Evolutionary conservation across 2,113 vertebrate species (phyloP), one percentile per base, ranked within the genome.

Genomic region (Chiloscyllium plagiosum): DNA sequence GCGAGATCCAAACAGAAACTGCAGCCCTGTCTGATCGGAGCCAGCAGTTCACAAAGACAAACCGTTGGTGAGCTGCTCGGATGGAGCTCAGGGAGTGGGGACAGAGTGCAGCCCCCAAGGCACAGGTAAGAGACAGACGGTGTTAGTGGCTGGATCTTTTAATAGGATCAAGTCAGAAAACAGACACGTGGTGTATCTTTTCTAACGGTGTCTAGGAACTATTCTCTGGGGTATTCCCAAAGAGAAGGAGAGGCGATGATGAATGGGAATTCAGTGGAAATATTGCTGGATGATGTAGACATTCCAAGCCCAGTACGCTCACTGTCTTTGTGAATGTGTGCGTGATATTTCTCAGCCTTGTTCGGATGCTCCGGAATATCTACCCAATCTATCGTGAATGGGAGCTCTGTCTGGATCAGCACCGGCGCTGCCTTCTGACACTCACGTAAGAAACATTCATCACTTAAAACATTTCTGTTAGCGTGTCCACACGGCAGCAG

Each of bases 371-470:
- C 87, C n/a, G 17, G 42, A 83, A 83, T 93, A 93, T 93, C 89
- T 66, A 93, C 37, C 42, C 20, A n/a, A 65, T 65, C 89, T n/a
- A n/a, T 42, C 42, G 61, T 93, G 89, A 93, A 68, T 68, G 61
- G 89, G 6, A 66, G 61, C 89, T 37, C 61, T 93, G 33, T 93
- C 61, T 66, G n/a, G n/a, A 37, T 66, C 33, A 93, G n/a, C 89
- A 33, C 61, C 89, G 1, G 37, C 19, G 19, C 65, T 93, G 26
- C 29, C 33, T 68, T 65, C 89, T 37, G 22, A 93, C 61, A 68
- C 56, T 66, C 65, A 93, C 89, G 56, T n/a, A 92, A 93, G 89
- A 37, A 93, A 68, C 87, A 92, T 92, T 92, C 66, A 93, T 66
- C 89, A 42, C 22, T 37, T 7, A 66, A 87, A 66, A 20, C 7